These are phyloP conservation scores for Thymelicus lineola DNA, from an alignment of 2,888 invertebrate genomes.

Conservation along the genomic window DNA sequence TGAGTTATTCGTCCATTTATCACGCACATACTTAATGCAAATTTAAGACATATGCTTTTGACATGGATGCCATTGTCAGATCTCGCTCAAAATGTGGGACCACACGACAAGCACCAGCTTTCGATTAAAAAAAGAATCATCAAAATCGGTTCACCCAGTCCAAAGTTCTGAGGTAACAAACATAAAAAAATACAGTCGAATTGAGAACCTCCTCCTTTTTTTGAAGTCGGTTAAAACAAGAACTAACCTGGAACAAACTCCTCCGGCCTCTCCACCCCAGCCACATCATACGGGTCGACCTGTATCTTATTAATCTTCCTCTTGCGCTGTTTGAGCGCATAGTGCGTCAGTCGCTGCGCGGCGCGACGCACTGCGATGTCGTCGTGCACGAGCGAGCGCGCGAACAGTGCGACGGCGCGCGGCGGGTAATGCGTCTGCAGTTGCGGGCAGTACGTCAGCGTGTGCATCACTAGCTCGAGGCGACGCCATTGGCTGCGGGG, in stretches of 20 bases:
- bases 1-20: too few species aligned
- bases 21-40: too few species aligned
- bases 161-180: too few species aligned
- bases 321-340: conserved; percentile 90
- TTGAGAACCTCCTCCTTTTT: too few species aligned
- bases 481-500: conserved; percentile 92
- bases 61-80: too few species aligned
- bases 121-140: too few species aligned
- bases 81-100: too few species aligned
- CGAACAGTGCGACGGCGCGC: conserved; percentile 86
- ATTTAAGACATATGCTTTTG: too few species aligned
- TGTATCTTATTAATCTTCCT: conserved; percentile 85
- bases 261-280: conserved; percentile 61
- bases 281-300: conserved; percentile 83
- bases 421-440: conserved; percentile 88
- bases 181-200: too few species aligned
- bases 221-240: background rate
- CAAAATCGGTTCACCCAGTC: too few species aligned
- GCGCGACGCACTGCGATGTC: conserved; percentile 91
- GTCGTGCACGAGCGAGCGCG: conserved; percentile 89
- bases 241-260: conserved; percentile 65
- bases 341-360: conserved; percentile 86
- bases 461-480: conserved; percentile 89
- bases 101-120: too few species aligned
- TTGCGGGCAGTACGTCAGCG: conserved; percentile 90